phyloP scores from a whole-genome alignment of 2,797 vertebrate genomes.

The Astyanax mexicanus region DNA sequence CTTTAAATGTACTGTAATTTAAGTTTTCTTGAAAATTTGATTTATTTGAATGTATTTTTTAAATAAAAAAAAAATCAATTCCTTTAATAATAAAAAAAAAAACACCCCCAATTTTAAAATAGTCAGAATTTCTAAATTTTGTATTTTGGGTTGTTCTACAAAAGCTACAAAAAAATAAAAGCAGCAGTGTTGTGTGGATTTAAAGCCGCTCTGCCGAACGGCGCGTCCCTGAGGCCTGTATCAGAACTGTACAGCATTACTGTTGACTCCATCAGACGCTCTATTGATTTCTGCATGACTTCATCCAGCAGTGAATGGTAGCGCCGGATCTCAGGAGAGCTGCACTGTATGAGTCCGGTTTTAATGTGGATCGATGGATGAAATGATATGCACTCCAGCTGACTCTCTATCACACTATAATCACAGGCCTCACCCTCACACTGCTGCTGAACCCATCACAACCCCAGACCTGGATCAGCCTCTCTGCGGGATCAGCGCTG shows the following conservation, averaged over 20 bases:
- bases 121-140: not conserved
- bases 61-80: too few species aligned
- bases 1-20: too few species aligned
- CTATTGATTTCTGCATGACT: constrained; percentile 50
- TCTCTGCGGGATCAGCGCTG: not conserved
- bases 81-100: too few species aligned
- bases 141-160: not conserved
- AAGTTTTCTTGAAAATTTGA: too few species aligned
- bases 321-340: constrained; percentile 34
- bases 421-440: constrained; percentile 1
- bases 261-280: constrained; percentile 33
- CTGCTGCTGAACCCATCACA: constrained; percentile 31
- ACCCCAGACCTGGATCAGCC: not conserved
- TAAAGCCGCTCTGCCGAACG: not conserved
- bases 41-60: too few species aligned
- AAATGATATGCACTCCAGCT: constrained; percentile 41
- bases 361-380: constrained; percentile 48
- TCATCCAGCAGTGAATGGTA: constrained; percentile 46
- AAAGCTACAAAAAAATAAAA: not conserved
- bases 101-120: too few species aligned
- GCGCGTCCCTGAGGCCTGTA: not conserved
- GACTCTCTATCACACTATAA: constrained; percentile 9
- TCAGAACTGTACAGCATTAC: constrained; percentile 27
- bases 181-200: not conserved
- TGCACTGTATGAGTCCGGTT: constrained; percentile 28